Conservation (phyloP, 2,113 vertebrate genomes). For the Toxotes chatareus region DNA sequence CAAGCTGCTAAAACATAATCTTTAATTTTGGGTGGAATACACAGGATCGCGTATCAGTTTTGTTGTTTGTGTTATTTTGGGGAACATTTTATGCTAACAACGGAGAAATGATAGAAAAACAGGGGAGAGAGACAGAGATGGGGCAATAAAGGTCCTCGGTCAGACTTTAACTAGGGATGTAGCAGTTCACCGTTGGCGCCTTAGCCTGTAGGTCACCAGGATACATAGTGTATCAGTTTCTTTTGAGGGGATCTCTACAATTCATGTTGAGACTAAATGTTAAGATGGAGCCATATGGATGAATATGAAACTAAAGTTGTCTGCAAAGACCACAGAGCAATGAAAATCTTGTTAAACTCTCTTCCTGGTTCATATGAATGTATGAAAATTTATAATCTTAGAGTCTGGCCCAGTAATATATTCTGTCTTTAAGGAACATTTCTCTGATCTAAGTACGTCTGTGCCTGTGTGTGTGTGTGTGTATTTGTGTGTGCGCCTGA, state of each 20-base stretch:
- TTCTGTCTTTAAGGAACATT: conserved; percentile 49
- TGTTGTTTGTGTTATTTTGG: background rate
- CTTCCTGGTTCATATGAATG: conserved; percentile 22
- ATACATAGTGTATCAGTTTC: background rate
- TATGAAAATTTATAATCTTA: conserved; percentile 45
- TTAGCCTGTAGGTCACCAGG: background rate
- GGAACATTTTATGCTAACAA: conserved; percentile 1
- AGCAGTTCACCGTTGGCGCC: background rate
- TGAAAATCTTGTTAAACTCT: conserved; percentile 2
- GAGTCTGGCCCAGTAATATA: conserved; percentile 28
- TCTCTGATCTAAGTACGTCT: conserved; percentile 52
- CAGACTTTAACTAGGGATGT: background rate
- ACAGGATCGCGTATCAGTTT: background rate
- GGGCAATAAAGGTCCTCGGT: background rate
- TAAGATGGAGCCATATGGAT: background rate
- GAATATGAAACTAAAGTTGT: background rate
- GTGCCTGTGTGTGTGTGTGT: conserved; percentile 6
- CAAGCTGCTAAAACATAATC: background rate
- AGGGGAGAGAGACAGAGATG: background rate
- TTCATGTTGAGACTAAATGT: conserved; percentile 7
- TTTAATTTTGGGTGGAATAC: background rate
- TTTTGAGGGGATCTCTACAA: background rate
- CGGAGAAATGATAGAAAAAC: background rate
- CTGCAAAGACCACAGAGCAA: conserved; percentile 6
- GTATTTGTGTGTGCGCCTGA: conserved; percentile 28